Base-by-base conservation (phyloP, 1,140 invertebrate genomes). In the Aphidius gifuensis region DNA sequence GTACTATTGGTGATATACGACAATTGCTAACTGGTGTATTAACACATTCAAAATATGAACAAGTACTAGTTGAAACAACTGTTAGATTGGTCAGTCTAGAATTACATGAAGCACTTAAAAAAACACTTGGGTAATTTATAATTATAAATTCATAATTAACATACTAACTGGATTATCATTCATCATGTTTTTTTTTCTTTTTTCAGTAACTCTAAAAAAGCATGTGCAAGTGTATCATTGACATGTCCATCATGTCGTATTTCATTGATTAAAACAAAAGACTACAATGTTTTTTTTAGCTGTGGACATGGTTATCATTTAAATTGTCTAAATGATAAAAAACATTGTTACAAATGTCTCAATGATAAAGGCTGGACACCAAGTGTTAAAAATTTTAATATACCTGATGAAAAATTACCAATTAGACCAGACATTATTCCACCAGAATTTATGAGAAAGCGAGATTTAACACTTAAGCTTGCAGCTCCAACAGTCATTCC, bases 291-390 rank as follows among this genome's bases (percentile, higher is more conserved):
- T 16, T 66, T 80, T 47, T 81, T 80, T 44, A 71, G 69, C 62
- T 81, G 80, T 61, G 78, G 77, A 55, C 80, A 81, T 68, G 75
- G 75, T 44, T 81, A 75, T 69, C 80, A 81, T 53, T 61, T 68
- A 4, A 67, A 76, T 55, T 81, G 79, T 66, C 59, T 80, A 9
- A 70, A 74, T 7, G 80, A 80, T 66, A 64, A 73, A n/a, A 80
- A 74, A 64, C 66, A 72, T 21, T 81, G 80, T 66, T 78, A 77
- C 49, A 77, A 79, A 62, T 81, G 79, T 68, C 65, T 80, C 44
- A 76, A 77, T 58, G 68, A 64, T n/a, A 79, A 79, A 62, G 78
- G 78, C 32, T 80, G 78, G 78, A 70, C 76, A 57, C 71, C 76
- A 23, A 46, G 70, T 46, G 67, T 69, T 38, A 72, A 70, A 42